Evolutionary conservation across 2,113 vertebrate species (phyloP).

Genomic region (Pseudorectes ferrugineus): DNA sequence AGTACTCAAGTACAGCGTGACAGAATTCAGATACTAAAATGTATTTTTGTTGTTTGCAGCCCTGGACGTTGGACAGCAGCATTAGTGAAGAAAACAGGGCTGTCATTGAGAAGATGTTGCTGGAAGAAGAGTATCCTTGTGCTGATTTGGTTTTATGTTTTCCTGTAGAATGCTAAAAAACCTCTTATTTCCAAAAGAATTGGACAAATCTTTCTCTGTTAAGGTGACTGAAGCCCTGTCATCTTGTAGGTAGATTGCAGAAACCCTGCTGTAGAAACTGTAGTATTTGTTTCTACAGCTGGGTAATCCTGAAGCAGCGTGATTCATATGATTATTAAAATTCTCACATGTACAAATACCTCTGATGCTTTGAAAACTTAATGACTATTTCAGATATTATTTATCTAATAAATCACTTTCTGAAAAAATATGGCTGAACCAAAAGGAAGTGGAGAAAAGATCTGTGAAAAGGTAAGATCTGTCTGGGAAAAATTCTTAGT

Average conservation of each 20-base stretch:
- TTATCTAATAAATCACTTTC: slow-evolving; percentile 78
- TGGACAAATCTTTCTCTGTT: background rate
- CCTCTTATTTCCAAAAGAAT: background rate
- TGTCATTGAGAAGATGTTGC: slow-evolving; percentile 91
- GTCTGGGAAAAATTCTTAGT: background rate
- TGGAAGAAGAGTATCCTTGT: slow-evolving; percentile 97
- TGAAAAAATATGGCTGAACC: slow-evolving; percentile 79
- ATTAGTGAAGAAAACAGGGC: slow-evolving; percentile 94
- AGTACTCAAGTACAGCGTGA: background rate
- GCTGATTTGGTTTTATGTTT: background rate
- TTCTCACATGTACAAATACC: background rate
- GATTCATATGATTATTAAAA: background rate
- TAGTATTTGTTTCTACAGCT: background rate
- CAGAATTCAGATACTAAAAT: background rate
- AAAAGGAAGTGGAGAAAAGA: slow-evolving; percentile 75
- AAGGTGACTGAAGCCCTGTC: background rate
- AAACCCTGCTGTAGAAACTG: background rate
- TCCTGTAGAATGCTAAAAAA: background rate
- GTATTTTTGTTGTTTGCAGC: slow-evolving; percentile 70
- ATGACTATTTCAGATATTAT: slow-evolving; percentile 66
- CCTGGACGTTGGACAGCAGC: slow-evolving; percentile 90
- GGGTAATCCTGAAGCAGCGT: background rate
- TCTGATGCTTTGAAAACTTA: slow-evolving; percentile 35
- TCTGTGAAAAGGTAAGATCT: slow-evolving; percentile 79
- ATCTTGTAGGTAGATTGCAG: background rate